phyloP scores from a whole-genome alignment of 1,140 invertebrate genomes.

The Hormaphis cornu region DNA sequence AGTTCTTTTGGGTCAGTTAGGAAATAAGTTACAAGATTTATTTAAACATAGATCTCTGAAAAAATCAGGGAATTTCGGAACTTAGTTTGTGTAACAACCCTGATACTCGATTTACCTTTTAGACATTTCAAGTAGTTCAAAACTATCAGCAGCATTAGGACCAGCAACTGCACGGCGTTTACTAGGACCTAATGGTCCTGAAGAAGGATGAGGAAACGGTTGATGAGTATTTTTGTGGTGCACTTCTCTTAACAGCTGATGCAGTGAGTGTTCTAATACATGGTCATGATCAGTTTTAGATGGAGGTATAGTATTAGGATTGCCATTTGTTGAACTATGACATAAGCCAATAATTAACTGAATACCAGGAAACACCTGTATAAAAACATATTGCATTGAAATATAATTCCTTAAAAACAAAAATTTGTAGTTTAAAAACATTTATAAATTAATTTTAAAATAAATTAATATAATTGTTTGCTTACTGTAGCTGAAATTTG shows the following conservation, averaged over 20 bases:
- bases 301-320: slow-evolving; percentile 39
- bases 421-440: neutral
- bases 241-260: slow-evolving; percentile 82
- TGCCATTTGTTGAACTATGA: slow-evolving; percentile 61
- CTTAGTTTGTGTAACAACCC: too few species aligned
- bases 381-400: too few species aligned
- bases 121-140: slow-evolving; percentile 78
- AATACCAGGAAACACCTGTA: slow-evolving; percentile 80
- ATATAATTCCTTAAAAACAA: neutral
- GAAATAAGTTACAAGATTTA: too few species aligned
- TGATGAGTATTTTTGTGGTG: slow-evolving; percentile 88
- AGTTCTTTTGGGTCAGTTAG: too few species aligned
- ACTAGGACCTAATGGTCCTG: slow-evolving; percentile 78
- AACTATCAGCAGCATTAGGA: slow-evolving; percentile 74
- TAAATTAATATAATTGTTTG: slow-evolving; percentile 34
- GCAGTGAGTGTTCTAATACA: slow-evolving; percentile 89
- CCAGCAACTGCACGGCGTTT: slow-evolving; percentile 83
- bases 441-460: too few species aligned
- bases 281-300: slow-evolving; percentile 81
- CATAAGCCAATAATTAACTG: slow-evolving; percentile 72
- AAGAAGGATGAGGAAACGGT: slow-evolving; percentile 87
- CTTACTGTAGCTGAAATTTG: slow-evolving; percentile 88
- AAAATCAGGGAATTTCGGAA: too few species aligned
- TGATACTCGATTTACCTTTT: too few species aligned
- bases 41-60: too few species aligned